phyloP scores from a whole-genome alignment of 2,888 invertebrate species.

The Trissolcus japonicus region DNA sequence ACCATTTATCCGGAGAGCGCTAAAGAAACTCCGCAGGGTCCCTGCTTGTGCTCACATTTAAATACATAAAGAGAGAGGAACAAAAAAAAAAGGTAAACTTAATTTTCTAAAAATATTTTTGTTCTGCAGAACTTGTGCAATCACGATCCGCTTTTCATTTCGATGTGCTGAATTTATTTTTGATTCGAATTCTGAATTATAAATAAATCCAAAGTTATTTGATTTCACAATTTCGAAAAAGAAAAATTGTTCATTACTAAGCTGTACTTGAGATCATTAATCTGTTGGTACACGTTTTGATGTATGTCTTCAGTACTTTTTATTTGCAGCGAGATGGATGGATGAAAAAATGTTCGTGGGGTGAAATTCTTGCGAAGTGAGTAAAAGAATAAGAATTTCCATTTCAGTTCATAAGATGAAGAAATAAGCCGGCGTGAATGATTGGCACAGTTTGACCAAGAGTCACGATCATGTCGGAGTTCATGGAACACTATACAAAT shows the following conservation, averaged over 20 bases:
- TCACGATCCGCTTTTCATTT: too few species aligned
- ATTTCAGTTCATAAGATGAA: conserved; percentile 39
- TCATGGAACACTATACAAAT: conserved; percentile 56
- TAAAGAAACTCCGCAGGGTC: conserved; percentile 39
- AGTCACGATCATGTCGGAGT: conserved; percentile 49
- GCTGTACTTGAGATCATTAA: too few species aligned
- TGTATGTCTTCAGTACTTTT: too few species aligned
- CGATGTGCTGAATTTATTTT: too few species aligned
- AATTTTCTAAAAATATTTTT: too few species aligned
- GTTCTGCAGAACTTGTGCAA: too few species aligned
- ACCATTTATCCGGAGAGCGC: conserved; percentile 39
- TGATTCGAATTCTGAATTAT: too few species aligned
- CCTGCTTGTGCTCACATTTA: conserved; percentile 34
- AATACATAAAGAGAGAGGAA: conserved; percentile 15
- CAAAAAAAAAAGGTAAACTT: too few species aligned
- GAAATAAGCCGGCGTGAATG: conserved; percentile 41
- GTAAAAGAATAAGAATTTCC: conserved; percentile 30
- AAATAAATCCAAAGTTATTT: neutral
- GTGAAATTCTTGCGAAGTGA: conserved; percentile 39
- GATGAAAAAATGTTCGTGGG: neutral
- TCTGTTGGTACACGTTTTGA: neutral
- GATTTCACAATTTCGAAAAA: neutral
- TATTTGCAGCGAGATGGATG: neutral
- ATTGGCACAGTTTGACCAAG: conserved; percentile 45
- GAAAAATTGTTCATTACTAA: too few species aligned